Base-by-base conservation (phyloP, 2,797 vertebrate species). In the Bovichtus diacanthus region DNA sequence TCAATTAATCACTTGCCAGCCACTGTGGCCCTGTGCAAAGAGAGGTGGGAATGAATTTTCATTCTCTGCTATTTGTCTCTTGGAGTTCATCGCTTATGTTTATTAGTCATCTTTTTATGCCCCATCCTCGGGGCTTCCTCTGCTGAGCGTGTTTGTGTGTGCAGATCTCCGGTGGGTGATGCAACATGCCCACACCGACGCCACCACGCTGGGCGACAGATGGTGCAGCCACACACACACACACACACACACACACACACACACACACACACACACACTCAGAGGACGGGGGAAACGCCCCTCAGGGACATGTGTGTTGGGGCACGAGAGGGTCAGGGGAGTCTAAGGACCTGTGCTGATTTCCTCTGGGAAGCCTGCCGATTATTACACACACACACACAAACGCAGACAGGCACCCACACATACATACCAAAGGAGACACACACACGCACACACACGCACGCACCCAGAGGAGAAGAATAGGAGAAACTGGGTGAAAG, bases 41-140 rank as follows among this genome's bases (percentile, higher is more conserved):
- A 96, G 93, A 96, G 96, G 96, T 94, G 96, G 96, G 96, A 96
- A 97, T 96, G 96, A 96, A 97, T 97, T 97, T 95, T 96, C 96
- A 96, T 96, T 96, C 96, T 95, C 95, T 94, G 82, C 95, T 95
- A 93, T 96, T 96, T 86, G 93, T 96, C 95, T 96, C 93, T 93
- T 66, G 78, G 95, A 98, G 96, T 97, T 97, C 96, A 98, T 98
- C 96, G 97, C 96, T 97, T 96, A 96, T 97, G 95, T 97, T 95
- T 94, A 96, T 97, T 96, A 96, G 96, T 96, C 94, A 95, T 96
- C 96, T 95, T 94, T 95, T 95, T 93, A 93, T 92, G 92, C 84
- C 85, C 78, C 91, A 83, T 92, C 95, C 93, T 95, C 79, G 47
- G 73, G 85, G 74, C 74, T 88, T 92, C 80, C 80, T 81, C 70